Conservation (phyloP, 2,888 invertebrate species). For the Meteorus cinctellus region DNA sequence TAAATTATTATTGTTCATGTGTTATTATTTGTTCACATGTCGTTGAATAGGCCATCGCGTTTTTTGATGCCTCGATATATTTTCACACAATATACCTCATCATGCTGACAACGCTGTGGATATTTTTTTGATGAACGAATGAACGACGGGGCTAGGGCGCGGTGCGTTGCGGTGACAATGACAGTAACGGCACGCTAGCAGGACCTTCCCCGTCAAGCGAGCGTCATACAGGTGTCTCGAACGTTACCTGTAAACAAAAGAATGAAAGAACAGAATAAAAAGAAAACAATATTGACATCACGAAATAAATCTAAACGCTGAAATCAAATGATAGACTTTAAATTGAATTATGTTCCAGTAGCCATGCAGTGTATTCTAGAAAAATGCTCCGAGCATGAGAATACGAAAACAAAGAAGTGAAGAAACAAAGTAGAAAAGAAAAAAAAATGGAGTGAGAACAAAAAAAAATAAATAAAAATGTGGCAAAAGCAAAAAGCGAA, state of each 20-base stretch:
- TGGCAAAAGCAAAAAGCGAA: slow-evolving; percentile 44
- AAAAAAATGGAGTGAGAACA: neutral
- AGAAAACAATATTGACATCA: neutral
- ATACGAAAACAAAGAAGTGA: neutral
- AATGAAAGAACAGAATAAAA: slow-evolving; percentile 14
- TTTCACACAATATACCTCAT: slow-evolving; percentile 15
- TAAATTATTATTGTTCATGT: neutral
- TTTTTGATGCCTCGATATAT: slow-evolving; percentile 1
- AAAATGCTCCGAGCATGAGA: neutral
- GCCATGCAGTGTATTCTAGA: neutral
- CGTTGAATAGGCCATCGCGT: slow-evolving; percentile 10
- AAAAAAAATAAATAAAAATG: slow-evolving; percentile 4
- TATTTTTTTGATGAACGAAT: slow-evolving; percentile 31
- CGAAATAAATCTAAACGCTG: neutral
- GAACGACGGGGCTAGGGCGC: slow-evolving; percentile 66
- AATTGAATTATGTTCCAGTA: neutral
- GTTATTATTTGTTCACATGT: neutral
- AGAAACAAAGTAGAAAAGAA: neutral
- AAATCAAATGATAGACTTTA: neutral
- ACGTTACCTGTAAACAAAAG: slow-evolving; percentile 64
- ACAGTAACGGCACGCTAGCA: slow-evolving; percentile 66
- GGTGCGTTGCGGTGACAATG: slow-evolving; percentile 64
- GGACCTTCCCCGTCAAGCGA: slow-evolving; percentile 70
- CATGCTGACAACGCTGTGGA: slow-evolving; percentile 15
- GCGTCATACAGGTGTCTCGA: slow-evolving; percentile 71